phyloP scores from a whole-genome alignment of 1,140 invertebrate species.

The Scaptomyza hsui region DNA sequence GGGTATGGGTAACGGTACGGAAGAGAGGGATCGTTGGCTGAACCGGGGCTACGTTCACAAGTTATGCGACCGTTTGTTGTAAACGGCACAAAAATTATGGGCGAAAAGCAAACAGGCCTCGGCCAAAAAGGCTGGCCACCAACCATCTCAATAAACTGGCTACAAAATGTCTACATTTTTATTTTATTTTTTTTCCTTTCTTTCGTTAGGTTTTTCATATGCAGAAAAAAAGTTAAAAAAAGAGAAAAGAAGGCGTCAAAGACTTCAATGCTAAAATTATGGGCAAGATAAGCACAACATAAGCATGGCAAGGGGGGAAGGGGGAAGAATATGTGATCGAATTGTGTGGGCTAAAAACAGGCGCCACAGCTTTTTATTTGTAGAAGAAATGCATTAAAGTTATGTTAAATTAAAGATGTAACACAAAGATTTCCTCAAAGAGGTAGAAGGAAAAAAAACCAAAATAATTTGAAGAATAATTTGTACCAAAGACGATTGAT shows the following conservation, averaged over 20 bases:
- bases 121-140: conserved; percentile 35
- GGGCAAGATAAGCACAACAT: background rate
- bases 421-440: conserved; percentile 38
- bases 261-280: conserved; percentile 6
- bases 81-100: conserved; percentile 77
- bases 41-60: conserved; percentile 45
- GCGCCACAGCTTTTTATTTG: conserved; percentile 22
- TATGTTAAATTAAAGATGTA: conserved; percentile 27
- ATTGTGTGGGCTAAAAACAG: conserved; percentile 22
- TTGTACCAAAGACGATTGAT: background rate
- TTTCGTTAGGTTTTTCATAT: conserved; percentile 20
- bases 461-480: background rate
- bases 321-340: conserved; percentile 28
- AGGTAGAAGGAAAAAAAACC: too few species aligned
- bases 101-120: conserved; percentile 74
- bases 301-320: background rate
- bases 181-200: conserved; percentile 36
- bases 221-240: conserved; percentile 28
- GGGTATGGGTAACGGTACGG: conserved; percentile 34
- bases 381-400: background rate
- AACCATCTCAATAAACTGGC: conserved; percentile 71
- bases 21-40: conserved; percentile 12
- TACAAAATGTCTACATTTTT: conserved; percentile 70
- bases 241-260: conserved; percentile 34
- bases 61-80: conserved; percentile 78